phyloP scores from a whole-genome alignment of 2,113 vertebrate species.

The Microcebus jonahi region DNA sequence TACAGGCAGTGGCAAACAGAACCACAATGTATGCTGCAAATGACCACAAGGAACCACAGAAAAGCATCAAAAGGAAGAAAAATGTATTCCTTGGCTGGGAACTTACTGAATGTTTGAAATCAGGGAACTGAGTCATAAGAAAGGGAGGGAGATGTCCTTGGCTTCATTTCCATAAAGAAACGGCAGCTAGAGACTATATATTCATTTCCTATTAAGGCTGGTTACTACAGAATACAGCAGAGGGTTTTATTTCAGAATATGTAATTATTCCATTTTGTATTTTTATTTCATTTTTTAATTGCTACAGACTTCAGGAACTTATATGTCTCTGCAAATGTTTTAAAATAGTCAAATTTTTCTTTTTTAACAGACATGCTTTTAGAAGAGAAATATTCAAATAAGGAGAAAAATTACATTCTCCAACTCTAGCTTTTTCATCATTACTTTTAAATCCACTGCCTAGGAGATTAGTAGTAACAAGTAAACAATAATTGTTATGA shows the following conservation, averaged over 20 bases:
- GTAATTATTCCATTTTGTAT: background rate
- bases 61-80: background rate
- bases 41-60: constrained; percentile 38
- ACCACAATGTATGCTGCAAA: background rate
- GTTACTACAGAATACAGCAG: background rate
- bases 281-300: constrained; percentile 40
- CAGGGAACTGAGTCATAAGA: background rate
- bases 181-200: background rate
- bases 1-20: constrained; percentile 54
- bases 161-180: constrained; percentile 31
- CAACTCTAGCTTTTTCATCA: background rate
- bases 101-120: constrained; percentile 42
- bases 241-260: constrained; percentile 6
- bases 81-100: constrained; percentile 13
- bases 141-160: background rate
- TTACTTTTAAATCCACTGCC: background rate
- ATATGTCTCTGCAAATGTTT: background rate
- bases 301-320: background rate
- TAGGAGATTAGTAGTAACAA: background rate
- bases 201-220: background rate
- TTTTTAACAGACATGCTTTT: background rate
- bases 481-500: background rate
- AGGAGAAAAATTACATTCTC: background rate
- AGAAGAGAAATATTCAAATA: constrained; percentile 34
- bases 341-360: background rate